Conservation (phyloP, 2,113 vertebrate genomes). For the Delphinus delphis region DNA sequence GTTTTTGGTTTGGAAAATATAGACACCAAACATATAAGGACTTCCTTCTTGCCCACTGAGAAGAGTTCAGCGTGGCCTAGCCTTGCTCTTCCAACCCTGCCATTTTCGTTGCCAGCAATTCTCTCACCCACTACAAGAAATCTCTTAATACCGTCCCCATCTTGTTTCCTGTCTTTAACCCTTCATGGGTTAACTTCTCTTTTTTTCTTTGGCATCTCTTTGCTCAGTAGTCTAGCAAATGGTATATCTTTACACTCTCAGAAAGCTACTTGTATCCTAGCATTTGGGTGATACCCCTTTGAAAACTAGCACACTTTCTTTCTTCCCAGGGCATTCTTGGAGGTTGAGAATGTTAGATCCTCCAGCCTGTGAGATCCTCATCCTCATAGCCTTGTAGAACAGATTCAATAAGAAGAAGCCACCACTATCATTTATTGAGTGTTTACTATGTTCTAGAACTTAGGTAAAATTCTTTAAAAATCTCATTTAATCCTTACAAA, state of each 20-base stretch:
- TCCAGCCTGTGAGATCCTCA: not conserved
- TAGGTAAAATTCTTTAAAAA: not conserved
- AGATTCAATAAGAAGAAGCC: not conserved
- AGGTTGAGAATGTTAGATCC: constrained; percentile 9
- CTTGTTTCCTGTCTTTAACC: not conserved
- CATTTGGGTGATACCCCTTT: constrained; percentile 28
- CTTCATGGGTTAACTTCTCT: constrained; percentile 19
- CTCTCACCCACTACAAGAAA: not conserved
- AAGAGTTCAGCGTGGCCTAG: not conserved
- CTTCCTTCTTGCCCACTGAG: not conserved
- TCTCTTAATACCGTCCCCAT: not conserved
- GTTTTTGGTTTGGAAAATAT: constrained; percentile 31
- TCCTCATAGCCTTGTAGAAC: constrained; percentile 30
- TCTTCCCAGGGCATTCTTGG: not conserved
- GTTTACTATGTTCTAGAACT: constrained; percentile 7
- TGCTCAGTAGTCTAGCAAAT: constrained; percentile 6
- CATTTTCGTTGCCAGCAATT: not conserved
- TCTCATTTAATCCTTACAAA: constrained; percentile 7
- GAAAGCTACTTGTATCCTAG: constrained; percentile 30
- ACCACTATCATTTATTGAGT: constrained; percentile 1
- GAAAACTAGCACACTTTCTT: constrained; percentile 41
- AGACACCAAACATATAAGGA: constrained; percentile 5
- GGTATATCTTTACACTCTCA: not conserved
- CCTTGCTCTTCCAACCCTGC: not conserved
- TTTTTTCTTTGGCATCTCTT: not conserved